These are phyloP conservation scores for Serinus canaria DNA, from an alignment of 2,113 vertebrate species.

Conservation along the genomic window DNA sequence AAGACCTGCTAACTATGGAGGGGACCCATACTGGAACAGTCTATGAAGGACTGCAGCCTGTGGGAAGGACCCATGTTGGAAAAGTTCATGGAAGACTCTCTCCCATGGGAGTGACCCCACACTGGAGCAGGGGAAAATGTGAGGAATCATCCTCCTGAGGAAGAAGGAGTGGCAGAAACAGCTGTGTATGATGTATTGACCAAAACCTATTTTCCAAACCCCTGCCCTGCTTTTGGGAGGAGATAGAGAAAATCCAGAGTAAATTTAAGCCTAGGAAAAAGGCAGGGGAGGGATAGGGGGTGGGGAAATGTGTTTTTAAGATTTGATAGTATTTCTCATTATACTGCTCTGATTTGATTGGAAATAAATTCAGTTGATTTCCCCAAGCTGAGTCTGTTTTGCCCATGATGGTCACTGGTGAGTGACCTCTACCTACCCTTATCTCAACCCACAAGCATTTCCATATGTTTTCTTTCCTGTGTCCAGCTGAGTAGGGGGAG, in stretches of 20 bases:
- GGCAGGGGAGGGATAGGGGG: fast-evolving
- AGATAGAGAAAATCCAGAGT: not conserved
- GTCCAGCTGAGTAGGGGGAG: not conserved
- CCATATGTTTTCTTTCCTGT: not conserved
- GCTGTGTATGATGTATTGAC: not conserved
- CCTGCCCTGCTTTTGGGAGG: not conserved
- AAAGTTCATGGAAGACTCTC: not conserved
- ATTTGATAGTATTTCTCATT: not conserved
- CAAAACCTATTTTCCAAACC: not conserved
- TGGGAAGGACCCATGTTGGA: not conserved
- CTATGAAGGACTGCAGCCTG: not conserved
- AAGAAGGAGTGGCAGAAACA: not conserved
- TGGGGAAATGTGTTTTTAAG: not conserved
- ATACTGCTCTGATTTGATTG: not conserved
- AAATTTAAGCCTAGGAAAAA: not conserved
- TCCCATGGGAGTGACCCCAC: not conserved
- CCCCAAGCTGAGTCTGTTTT: not conserved
- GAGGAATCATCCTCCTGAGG: not conserved
- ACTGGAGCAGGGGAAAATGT: too few relatives aligned
- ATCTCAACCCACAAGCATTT: fast-evolving
- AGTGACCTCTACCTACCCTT: not conserved
- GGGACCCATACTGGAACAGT: not conserved
- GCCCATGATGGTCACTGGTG: too few relatives aligned
- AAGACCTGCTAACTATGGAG: not conserved
- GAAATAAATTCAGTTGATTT: not conserved